phyloP scores from a whole-genome alignment of 1,140 invertebrate genomes.

The Nasonia longicornis region DNA sequence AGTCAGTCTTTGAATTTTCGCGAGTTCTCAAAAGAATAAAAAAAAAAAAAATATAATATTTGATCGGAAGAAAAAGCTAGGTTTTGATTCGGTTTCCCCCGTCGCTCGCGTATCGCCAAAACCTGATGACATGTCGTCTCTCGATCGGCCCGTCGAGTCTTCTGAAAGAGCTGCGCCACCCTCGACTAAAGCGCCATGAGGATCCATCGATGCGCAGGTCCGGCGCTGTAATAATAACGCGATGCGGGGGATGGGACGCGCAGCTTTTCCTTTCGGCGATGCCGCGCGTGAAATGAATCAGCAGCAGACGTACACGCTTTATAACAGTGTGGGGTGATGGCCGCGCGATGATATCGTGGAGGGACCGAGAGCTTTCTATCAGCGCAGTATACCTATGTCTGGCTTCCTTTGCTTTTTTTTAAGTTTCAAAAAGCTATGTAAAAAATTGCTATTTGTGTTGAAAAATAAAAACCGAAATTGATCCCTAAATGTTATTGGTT shows the following conservation, averaged over 20 bases:
- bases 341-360: neutral
- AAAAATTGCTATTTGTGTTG: too few species aligned
- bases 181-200: neutral
- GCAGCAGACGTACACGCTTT: neutral
- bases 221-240: conserved; percentile 10
- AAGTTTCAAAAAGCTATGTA: too few species aligned
- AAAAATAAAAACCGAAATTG: too few species aligned
- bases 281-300: conserved; percentile 41
- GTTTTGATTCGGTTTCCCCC: too few species aligned
- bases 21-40: too few species aligned
- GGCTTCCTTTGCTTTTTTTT: neutral
- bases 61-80: too few species aligned
- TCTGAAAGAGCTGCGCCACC: neutral
- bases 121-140: neutral
- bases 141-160: neutral
- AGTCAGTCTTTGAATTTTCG: too few species aligned
- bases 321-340: neutral
- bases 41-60: too few species aligned
- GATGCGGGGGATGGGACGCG: neutral
- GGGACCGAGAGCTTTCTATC: neutral
- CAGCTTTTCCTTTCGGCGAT: neutral
- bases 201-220: conserved; percentile 43
- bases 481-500: too few species aligned
- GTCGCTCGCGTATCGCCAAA: neutral
- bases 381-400: neutral